Evolutionary conservation across 2,797 vertebrate species (phyloP), one percentile per base, ranked within the genome.

Genomic region (Steatocranus sp.): DNA sequence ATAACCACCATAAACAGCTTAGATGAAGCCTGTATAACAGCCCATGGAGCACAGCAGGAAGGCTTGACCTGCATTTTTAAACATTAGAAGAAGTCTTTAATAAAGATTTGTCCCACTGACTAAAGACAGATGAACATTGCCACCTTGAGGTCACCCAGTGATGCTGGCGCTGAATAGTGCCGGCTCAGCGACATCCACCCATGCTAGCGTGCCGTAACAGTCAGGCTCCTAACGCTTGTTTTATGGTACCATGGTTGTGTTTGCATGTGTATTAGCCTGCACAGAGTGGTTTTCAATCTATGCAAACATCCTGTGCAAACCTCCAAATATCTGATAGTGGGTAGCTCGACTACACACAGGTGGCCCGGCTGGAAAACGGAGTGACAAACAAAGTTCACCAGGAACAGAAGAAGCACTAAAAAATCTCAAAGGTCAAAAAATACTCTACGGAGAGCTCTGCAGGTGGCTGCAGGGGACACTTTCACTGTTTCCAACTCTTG

Each of bases 391-490:
- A 7, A 34, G 56, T 61, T 61, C 30, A 61, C 4, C 32, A 63
- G 58, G 32, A 5, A 63, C 6, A 0, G 11, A 63, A 63, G 18
- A 63, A 12, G 18, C 7, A 36, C 32, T 36, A 20, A 36, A 10
- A 1, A 32, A 34, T 34, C 17, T 61, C 17, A 11, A 41, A 41
- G 11, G 12, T 38, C 7, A 38, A 0, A 0, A 58, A 32, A 63
- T n/a, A 7, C 4, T 0, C 11, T 8, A 36, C 4, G 7, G 32
- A 1, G 18, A 36, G 18, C 1, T 63, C 32, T 36, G 32, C 30
- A 34, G 32, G 18, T n/a, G 18, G 56, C 56, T 61, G 56, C 56
- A 61, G 2, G 18, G 56, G 18, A n/a, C 30, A 34, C 56, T 12
- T 34, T 8, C 30, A 61, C 18, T n/a, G 18, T 61, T 61, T 61